Conservation (phyloP, 1,140 invertebrate genomes). For the Lycorma delicatula region DNA sequence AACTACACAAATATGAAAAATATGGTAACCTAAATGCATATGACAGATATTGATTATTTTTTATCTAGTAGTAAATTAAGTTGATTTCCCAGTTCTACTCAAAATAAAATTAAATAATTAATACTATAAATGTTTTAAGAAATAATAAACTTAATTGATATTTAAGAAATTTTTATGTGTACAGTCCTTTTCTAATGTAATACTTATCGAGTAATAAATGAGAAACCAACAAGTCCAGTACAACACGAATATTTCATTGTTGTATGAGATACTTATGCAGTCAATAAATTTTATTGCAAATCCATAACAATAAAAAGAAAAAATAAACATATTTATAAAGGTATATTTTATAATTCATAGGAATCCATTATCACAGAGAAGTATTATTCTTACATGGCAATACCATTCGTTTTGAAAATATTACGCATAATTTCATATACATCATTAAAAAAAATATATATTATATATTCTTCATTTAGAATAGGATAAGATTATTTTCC, state of each 20-base stretch:
- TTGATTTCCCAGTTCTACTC: slow-evolving; percentile 19
- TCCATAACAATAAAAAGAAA: background rate
- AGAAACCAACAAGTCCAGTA: slow-evolving; percentile 13
- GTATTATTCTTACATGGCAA: background rate
- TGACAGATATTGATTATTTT: no score
- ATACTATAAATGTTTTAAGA: background rate
- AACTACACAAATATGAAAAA: no score
- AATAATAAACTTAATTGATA: background rate
- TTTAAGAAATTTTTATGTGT: background rate
- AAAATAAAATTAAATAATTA: background rate
- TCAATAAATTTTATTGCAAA: slow-evolving; percentile 2
- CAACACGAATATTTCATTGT: background rate
- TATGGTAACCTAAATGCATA: no score
- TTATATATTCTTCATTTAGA: no score
- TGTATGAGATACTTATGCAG: background rate
- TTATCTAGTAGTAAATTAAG: background rate
- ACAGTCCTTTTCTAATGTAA: background rate
- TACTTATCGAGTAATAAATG: slow-evolving; percentile 15
- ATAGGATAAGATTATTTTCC: no score
- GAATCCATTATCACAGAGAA: background rate
- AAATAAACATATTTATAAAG: background rate
- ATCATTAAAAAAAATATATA: no score
- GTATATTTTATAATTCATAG: background rate
- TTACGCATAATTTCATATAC: no score
- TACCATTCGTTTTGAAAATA: no score